These are phyloP conservation scores for Oreochromis spilurus DNA, from an alignment of 2,113 vertebrate species.

Conservation along the genomic window DNA sequence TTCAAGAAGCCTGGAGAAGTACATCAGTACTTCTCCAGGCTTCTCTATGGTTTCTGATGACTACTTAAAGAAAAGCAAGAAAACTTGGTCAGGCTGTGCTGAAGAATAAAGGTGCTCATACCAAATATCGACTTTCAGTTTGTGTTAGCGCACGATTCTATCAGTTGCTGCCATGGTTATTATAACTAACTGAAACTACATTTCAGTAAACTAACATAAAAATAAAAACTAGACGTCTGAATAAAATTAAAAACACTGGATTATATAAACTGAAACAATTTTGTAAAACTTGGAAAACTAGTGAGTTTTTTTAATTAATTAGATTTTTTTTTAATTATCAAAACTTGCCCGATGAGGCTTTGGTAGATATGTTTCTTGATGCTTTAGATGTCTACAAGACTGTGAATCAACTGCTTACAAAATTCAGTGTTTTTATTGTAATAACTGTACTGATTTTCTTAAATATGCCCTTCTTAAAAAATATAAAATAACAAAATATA, in stretches of 20 bases:
- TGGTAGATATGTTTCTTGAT: background rate
- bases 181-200: background rate
- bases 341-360: background rate
- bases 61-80: background rate
- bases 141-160: background rate
- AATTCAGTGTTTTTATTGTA: background rate
- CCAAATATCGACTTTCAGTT: background rate
- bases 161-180: background rate
- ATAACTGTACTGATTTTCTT: background rate
- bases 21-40: background rate
- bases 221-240: background rate
- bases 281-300: background rate
- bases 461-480: background rate
- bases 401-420: background rate
- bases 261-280: background rate
- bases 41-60: background rate
- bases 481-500: background rate
- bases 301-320: background rate
- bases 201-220: background rate
- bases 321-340: background rate
- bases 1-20: background rate
- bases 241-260: background rate
- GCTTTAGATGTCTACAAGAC: background rate
- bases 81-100: background rate
- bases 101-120: background rate